Evolutionary conservation across 2,888 invertebrate genomes (phyloP), one percentile per base, ranked within the genome.

Genomic region (Ceriagrion tenellum): DNA sequence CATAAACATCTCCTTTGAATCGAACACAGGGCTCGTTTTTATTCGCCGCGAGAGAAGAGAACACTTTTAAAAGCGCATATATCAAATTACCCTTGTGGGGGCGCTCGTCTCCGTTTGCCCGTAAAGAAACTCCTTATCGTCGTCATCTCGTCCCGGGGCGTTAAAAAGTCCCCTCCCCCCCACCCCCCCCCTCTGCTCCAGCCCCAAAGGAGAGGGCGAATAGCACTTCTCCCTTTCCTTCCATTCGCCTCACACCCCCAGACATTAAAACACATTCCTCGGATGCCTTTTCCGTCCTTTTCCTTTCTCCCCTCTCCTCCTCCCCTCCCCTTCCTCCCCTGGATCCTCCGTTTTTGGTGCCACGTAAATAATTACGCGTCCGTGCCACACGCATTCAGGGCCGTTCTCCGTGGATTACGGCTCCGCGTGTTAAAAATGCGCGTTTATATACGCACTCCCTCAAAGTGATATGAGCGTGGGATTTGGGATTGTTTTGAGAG

Each of bases 101-200:
- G 47, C 63, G 26, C 18, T 69, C 93, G 6, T 23, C 47, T 93
- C n/a, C 63, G 63, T 2, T 40, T 40, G 91, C n/a, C 74, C 93
- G 23, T 93, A 93, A 93, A 93, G 93, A 69, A 93, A 69, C 47
- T 40, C n/a, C 93, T 93, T 93, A 93, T 93, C 93, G 69, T n/a
- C 93, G 55, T 91, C 91, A 47, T 93, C 69, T 69, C 93, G 69
- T n/a, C 47, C n/a, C 93, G n/a, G n/a, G 93, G 40, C 74, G 69
- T 93, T 63, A 91, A 69, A 91, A 63, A 35, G 63, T 63, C 63
- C 91, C 63, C 63, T 63, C 59, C 1, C 59, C 16, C 56, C 16
- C 56, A 12, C 56, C 16, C 56, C 56, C 56, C 16, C 56, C 8
- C 56, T 56, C 59, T n/a, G n/a, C n/a, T n/a, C 20, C 30, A 91